Conservation (phyloP, 1,140 invertebrate species). For the Heterodera carotae region DNA sequence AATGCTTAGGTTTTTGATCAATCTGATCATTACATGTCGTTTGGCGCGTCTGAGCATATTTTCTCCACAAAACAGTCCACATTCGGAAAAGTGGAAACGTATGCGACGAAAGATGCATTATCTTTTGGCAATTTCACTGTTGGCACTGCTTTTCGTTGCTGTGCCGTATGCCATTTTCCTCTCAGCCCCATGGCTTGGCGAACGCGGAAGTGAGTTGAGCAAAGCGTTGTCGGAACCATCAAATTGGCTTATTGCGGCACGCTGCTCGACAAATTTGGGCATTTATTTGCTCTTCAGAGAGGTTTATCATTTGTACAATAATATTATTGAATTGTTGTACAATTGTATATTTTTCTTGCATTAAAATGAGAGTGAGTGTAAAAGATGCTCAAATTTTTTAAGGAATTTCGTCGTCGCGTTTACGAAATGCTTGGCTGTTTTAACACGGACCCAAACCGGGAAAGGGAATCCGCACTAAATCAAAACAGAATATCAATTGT, state of each 20-base stretch:
- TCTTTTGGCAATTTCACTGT: constrained; percentile 42
- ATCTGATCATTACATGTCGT: constrained; percentile 33
- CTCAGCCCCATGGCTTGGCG: constrained; percentile 36
- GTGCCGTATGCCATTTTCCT: constrained; percentile 40
- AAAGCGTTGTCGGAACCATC: constrained; percentile 32
- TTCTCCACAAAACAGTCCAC: constrained; percentile 24
- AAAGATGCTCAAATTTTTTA: too few relatives aligned
- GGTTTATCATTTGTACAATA: too few relatives aligned
- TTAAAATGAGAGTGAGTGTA: too few relatives aligned
- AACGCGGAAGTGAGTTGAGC: constrained; percentile 35
- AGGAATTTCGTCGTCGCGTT: constrained; percentile 34
- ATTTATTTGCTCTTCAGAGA: constrained; percentile 38
- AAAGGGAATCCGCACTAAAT: neutral
- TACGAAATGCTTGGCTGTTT: constrained; percentile 39
- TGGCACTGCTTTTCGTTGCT: constrained; percentile 33
- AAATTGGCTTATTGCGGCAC: constrained; percentile 38
- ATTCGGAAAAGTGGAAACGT: constrained; percentile 35
- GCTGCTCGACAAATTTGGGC: constrained; percentile 42
- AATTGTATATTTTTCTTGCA: too few relatives aligned
- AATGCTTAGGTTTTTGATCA: constrained; percentile 27
- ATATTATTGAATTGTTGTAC: too few relatives aligned
- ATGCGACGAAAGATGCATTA: constrained; percentile 39
- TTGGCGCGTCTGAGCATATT: constrained; percentile 6
- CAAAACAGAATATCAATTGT: neutral
- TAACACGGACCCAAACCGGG: constrained; percentile 11